Conservation (phyloP, 2,888 invertebrate species). For the Acanthacorydalis orientalis region DNA sequence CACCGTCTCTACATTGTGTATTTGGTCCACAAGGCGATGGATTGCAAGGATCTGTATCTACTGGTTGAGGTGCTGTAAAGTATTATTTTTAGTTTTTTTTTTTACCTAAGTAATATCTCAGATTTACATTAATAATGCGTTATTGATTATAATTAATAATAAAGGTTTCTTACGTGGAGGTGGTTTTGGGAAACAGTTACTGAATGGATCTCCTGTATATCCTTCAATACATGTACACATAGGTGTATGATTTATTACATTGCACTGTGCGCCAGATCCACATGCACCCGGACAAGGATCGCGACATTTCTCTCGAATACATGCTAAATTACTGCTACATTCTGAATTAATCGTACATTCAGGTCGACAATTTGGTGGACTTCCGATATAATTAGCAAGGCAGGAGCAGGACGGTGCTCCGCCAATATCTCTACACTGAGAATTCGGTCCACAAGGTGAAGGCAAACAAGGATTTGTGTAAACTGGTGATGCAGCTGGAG, state of each 20-base stretch:
- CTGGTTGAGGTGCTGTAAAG: conserved; percentile 13
- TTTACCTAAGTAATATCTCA: conserved; percentile 6
- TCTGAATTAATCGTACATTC: conserved; percentile 57
- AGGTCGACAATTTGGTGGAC: conserved; percentile 47
- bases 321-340: conserved; percentile 57
- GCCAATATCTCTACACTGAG: conserved; percentile 36
- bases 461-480: conserved; percentile 28
- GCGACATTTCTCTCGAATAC: conserved; percentile 55
- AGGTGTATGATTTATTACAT: conserved; percentile 55
- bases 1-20: conserved; percentile 41
- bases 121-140: background rate
- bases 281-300: conserved; percentile 75
- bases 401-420: conserved; percentile 48
- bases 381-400: conserved; percentile 22
- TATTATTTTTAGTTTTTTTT: conserved; percentile 7
- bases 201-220: conserved; percentile 59
- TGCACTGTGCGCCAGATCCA: conserved; percentile 43
- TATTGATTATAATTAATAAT: conserved; percentile 24
- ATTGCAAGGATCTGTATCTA: conserved; percentile 33
- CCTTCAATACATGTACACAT: conserved; percentile 54
- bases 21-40: conserved; percentile 51
- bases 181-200: conserved; percentile 26
- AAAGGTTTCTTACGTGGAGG: conserved; percentile 10
- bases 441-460: conserved; percentile 35
- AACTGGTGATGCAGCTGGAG: conserved; percentile 11